Evolutionary conservation across 1,140 invertebrate species (phyloP).

Genomic region (Ruditapes philippinarum): DNA sequence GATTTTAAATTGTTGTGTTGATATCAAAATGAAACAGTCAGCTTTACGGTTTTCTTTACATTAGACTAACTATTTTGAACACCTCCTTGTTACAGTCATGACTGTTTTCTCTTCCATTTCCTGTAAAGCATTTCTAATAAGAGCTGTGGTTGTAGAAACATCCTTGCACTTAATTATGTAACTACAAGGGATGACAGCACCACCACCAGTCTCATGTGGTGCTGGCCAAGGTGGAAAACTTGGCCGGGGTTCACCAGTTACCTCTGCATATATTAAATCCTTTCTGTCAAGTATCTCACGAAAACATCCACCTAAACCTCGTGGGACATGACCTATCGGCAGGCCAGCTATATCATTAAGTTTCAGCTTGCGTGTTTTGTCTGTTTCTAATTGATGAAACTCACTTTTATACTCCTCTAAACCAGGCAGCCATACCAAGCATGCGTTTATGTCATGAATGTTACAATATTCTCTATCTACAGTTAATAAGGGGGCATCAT

Average conservation of each 20-base stretch:
- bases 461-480: constrained; percentile 15
- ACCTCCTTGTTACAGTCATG: neutral
- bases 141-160: neutral
- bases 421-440: constrained; percentile 32
- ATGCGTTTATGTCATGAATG: constrained; percentile 18
- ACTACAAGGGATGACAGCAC: constrained; percentile 29
- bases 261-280: neutral
- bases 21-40: no score
- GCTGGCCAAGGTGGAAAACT: constrained; percentile 44
- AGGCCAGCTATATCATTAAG: constrained; percentile 40
- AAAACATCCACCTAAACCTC: constrained; percentile 24
- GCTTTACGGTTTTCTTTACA: no score
- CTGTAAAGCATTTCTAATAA: neutral
- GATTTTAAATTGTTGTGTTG: no score
- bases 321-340: constrained; percentile 55
- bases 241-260: constrained; percentile 19
- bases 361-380: constrained; percentile 24
- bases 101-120: neutral
- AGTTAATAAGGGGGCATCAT: neutral
- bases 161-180: neutral
- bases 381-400: constrained; percentile 27
- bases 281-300: constrained; percentile 32
- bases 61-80: no score
- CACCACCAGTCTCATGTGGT: constrained; percentile 25
- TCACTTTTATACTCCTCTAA: neutral